Percentiles rank a stretch among this genome's conserved stretches.
These are phyloP conservation scores for Schrankia costaestrigalis DNA, from an alignment of 2,888 invertebrate species.

Conservation along the genomic window DNA sequence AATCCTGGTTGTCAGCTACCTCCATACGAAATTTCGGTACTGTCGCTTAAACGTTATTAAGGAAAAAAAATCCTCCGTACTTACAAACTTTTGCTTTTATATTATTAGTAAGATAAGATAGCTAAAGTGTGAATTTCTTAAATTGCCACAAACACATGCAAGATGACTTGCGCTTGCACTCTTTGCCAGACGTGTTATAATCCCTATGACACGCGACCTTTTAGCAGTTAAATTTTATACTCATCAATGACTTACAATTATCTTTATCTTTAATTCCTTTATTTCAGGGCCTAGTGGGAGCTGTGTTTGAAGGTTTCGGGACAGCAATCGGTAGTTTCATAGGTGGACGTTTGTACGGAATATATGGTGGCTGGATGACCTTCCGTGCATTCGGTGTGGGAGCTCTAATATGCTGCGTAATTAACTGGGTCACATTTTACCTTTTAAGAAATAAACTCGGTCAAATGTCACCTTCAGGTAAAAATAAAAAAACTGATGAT, in stretches of 20 bases:
- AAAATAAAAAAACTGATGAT: too few species aligned
- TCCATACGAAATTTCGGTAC: too few species aligned
- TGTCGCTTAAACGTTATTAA: too few species aligned
- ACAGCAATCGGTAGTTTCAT: conserved; percentile 89
- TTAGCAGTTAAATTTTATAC: background rate
- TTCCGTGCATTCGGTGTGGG: conserved; percentile 87
- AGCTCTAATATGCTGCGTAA: conserved; percentile 80
- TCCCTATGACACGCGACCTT: background rate
- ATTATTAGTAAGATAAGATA: too few species aligned
- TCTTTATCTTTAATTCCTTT: background rate
- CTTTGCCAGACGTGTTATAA: too few species aligned
- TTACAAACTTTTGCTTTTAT: too few species aligned
- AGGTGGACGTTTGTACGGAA: conserved; percentile 86
- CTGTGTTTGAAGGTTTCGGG: conserved; percentile 92
- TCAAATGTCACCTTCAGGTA: too few species aligned
- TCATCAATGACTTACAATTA: too few species aligned
- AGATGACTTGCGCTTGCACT: background rate
- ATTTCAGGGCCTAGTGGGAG: conserved; percentile 89
- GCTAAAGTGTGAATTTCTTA: too few species aligned
- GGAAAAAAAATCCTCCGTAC: background rate
- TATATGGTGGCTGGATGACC: conserved; percentile 83
- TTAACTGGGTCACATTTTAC: conserved; percentile 80
- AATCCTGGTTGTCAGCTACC: too few species aligned
- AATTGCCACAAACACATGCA: too few species aligned
- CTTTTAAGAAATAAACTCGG: conserved; percentile 42